phyloP scores from a whole-genome alignment of 2,113 vertebrate species.

The Camarhynchus parvulus region DNA sequence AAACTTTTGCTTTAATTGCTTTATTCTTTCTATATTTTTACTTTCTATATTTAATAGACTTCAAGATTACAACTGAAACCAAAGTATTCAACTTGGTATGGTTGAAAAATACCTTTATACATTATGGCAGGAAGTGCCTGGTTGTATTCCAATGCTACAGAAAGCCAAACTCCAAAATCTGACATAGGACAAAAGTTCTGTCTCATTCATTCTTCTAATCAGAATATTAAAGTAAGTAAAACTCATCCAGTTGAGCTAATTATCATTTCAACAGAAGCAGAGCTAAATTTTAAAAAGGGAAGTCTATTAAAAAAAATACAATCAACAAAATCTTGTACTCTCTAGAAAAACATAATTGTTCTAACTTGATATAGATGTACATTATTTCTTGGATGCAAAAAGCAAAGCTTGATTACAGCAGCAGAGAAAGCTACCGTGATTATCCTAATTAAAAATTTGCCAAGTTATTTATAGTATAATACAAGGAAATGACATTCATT shows the following conservation, averaged over 20 bases:
- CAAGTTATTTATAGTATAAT: slow-evolving; percentile 76
- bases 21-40: background rate
- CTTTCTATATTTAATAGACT: background rate
- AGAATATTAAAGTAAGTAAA: slow-evolving; percentile 11
- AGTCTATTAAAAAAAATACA: background rate
- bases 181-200: background rate
- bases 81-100: background rate
- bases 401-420: slow-evolving; percentile 46
- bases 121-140: background rate
- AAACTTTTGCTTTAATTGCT: background rate
- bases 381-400: slow-evolving; percentile 45
- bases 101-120: background rate
- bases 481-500: slow-evolving; percentile 74
- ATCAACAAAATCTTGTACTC: slow-evolving; percentile 23
- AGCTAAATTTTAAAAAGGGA: background rate
- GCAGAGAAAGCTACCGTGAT: slow-evolving; percentile 55
- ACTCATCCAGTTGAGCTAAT: background rate
- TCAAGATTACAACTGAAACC: background rate
- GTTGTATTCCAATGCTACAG: background rate
- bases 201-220: background rate
- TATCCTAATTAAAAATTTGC: slow-evolving; percentile 73
- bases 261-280: slow-evolving; percentile 2
- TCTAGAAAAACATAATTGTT: slow-evolving; percentile 45
- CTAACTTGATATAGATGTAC: slow-evolving; percentile 19
- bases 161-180: background rate